Conservation (phyloP, 2,888 invertebrate genomes). For the Eueremaeus valkanovi region DNA sequence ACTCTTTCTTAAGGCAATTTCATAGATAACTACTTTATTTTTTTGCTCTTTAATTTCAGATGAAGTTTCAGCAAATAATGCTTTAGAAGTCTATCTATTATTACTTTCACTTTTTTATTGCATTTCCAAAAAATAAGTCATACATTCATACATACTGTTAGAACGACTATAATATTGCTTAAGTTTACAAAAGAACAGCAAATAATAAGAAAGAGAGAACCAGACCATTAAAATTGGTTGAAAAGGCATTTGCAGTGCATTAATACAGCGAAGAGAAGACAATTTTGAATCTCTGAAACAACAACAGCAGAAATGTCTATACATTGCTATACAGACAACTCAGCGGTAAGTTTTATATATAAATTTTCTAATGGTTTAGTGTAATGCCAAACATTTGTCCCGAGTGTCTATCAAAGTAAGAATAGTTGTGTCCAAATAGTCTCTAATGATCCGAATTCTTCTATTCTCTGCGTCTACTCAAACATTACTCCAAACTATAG, state of each 20-base stretch:
- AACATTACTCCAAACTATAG: not conserved
- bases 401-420: constrained; percentile 6
- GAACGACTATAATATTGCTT: not conserved
- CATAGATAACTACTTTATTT: constrained; percentile 8
- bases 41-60: constrained; percentile 13
- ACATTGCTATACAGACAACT: not conserved
- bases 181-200: constrained; percentile 1
- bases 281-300: constrained; percentile 2
- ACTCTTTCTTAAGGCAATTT: not conserved
- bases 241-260: constrained; percentile 12
- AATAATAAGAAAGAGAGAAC: constrained; percentile 13
- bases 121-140: constrained; percentile 23
- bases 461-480: not conserved
- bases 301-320: constrained; percentile 25
- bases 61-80: constrained; percentile 20
- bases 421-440: constrained; percentile 22
- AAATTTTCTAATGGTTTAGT: constrained; percentile 20
- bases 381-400: constrained; percentile 31
- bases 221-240: not conserved
- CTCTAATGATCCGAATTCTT: constrained; percentile 22
- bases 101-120: constrained; percentile 27
- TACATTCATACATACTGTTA: not conserved
- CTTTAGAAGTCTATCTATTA: constrained; percentile 20
- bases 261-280: not conserved
- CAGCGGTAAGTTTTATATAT: constrained; percentile 17